Evolutionary conservation across 2,113 vertebrate genomes (phyloP), one percentile per base, ranked within the genome.

Genomic region (Etheostoma spectabile): DNA sequence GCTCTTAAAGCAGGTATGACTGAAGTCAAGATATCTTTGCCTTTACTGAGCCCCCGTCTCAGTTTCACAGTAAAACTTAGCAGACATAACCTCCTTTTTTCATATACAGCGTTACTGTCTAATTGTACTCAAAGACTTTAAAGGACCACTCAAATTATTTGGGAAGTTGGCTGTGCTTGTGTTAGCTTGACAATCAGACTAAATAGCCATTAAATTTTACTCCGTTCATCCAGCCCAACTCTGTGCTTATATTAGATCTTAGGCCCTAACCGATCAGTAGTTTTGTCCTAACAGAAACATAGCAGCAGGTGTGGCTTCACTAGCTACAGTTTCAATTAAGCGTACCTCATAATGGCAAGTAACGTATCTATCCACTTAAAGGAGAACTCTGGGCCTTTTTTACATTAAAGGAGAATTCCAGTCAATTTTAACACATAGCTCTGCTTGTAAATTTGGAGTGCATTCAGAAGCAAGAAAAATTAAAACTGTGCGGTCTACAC

Each of bases 1-100:
- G 82, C 85, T 80, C 66, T 88, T 82, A 74, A 90, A 89, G 24
- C 76, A 35, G 72, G 72, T 68, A 77, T 53, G 79, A 78, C 57
- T 83, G 22, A 57, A 46, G 69, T 27, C 15, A 64, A 56, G 35
- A 56, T 38, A 45, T 24, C 12, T 52, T n/a, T 63, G 19, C 35
- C 48, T 74, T 74, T 22, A 62, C 59, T 15, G 22, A 46, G 51
- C 33, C 12, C 4, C 49, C n/a, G 21, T 46, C 61, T 55, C 49
- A 16, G 61, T 65, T 56, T 65, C 22, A n/a, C 12, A n/a, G 60
- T 61, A 24, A 38, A 74, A 42, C n/a, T 12, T 22, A 46, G 18
- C 22, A 56, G 55, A 53, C 12, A 30, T 18, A 33, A 27, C 33
- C 15, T 24, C 38, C 22, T 59, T 0, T 1, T 74, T 19, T 52